Percentiles rank a stretch among this genome's conserved stretches.
phyloP scores from a whole-genome alignment of 2,888 invertebrate genomes.

The Rotaria macrura region DNA sequence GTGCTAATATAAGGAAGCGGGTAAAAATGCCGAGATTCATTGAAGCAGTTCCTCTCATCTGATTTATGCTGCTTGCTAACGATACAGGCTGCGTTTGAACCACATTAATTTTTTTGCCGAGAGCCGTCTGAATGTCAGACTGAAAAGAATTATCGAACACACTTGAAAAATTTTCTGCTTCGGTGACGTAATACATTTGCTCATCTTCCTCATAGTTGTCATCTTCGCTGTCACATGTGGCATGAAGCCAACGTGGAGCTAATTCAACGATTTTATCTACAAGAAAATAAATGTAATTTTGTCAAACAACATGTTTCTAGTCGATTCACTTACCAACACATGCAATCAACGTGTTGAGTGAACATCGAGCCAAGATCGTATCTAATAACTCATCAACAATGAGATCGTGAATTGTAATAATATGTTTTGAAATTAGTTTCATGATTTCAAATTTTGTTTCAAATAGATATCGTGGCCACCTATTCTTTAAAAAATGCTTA shows the following conservation, averaged over 20 bases:
- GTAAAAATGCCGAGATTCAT: neutral
- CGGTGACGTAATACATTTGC: neutral
- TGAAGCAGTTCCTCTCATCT: neutral
- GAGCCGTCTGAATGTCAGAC: no score
- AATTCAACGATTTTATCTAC: neutral
- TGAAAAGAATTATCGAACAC: no score
- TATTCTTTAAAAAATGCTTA: neutral
- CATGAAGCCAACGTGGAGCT: neutral
- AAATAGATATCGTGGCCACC: neutral
- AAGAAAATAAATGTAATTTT: neutral
- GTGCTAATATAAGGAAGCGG: neutral
- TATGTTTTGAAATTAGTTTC: neutral
- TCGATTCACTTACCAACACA: neutral
- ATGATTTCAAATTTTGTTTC: conserved; percentile 1
- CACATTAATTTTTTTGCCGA: neutral
- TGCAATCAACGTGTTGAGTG: neutral
- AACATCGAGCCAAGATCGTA: neutral
- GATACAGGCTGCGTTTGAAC: neutral
- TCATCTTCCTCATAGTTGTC: neutral
- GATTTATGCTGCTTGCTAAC: neutral
- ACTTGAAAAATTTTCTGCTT: no score
- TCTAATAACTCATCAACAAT: neutral
- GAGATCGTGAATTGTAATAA: neutral
- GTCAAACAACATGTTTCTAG: neutral
- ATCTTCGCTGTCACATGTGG: neutral